Conservation (phyloP, 2,888 invertebrate genomes). For the Altica lythri region DNA sequence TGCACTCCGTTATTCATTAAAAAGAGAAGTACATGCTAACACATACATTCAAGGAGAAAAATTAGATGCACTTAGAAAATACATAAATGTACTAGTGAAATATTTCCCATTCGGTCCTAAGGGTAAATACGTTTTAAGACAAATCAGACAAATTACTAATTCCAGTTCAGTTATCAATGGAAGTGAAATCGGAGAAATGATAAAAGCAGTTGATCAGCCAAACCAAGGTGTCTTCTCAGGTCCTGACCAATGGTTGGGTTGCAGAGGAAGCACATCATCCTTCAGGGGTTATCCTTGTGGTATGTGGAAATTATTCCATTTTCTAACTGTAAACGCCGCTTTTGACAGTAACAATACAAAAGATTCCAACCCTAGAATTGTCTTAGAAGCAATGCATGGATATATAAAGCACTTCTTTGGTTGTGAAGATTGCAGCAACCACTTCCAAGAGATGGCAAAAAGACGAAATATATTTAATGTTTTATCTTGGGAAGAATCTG, state of each 20-base stretch:
- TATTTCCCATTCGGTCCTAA: constrained; percentile 80
- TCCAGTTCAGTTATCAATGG: constrained; percentile 63
- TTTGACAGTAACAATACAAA: constrained; percentile 46
- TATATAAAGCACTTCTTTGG: constrained; percentile 93
- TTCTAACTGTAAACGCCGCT: constrained; percentile 79
- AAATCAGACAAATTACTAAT: constrained; percentile 63
- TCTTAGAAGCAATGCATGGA: constrained; percentile 81
- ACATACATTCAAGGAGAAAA: constrained; percentile 74
- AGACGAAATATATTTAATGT: constrained; percentile 72
- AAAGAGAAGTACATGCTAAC: constrained; percentile 79
- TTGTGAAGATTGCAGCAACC: constrained; percentile 86
- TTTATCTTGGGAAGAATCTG: constrained; percentile 70
- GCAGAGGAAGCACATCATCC: constrained; percentile 75
- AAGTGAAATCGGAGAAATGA: constrained; percentile 62
- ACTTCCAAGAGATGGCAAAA: constrained; percentile 86
- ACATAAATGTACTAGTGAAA: constrained; percentile 70
- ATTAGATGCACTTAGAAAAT: constrained; percentile 74
- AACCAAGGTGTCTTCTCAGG: constrained; percentile 64
- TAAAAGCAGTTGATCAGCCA: constrained; percentile 59
- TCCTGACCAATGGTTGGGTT: constrained; percentile 72
- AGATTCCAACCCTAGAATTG: constrained; percentile 66
- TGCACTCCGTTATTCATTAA: constrained; percentile 73
- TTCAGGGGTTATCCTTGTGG: constrained; percentile 92
- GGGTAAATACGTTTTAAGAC: constrained; percentile 70
- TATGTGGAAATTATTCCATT: constrained; percentile 95